These are phyloP conservation scores for Grallaria varia DNA, from an alignment of 2,113 vertebrate genomes.

Conservation along the genomic window DNA sequence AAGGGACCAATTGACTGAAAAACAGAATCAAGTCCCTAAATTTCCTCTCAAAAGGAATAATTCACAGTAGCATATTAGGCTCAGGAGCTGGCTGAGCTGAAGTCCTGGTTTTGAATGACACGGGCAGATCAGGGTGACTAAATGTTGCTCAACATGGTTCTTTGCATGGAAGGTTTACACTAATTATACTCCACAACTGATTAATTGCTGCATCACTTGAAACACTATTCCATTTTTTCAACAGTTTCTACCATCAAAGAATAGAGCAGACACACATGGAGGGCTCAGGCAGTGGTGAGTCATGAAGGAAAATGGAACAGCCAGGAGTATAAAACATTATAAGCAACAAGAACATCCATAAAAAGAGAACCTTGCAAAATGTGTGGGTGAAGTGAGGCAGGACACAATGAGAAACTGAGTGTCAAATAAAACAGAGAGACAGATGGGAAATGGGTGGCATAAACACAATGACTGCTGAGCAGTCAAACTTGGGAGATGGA, in stretches of 20 bases:
- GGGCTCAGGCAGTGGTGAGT: not conserved
- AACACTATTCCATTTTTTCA: not conserved
- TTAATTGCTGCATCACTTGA: not conserved
- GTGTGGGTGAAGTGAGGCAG: not conserved
- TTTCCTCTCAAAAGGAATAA: conserved; percentile 2
- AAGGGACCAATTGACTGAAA: not conserved
- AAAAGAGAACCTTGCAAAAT: not conserved
- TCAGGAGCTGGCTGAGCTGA: not conserved
- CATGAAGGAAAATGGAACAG: not conserved
- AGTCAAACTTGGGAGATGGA: not conserved
- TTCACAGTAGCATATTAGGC: not conserved
- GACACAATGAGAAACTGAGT: not conserved
- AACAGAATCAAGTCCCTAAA: not conserved
- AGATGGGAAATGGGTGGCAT: not conserved
- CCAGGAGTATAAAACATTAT: not conserved
- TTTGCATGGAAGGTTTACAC: not conserved
- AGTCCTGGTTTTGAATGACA: not conserved
- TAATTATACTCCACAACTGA: not conserved
- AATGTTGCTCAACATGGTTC: not conserved
- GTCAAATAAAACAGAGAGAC: not conserved
- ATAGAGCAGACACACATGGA: not conserved
- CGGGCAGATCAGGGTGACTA: not conserved
- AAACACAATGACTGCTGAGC: not conserved
- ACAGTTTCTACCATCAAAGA: not conserved
- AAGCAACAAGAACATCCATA: not conserved